These are phyloP conservation scores for Streblospio benedicti DNA, from an alignment of 1,140 invertebrate species.

Conservation along the genomic window DNA sequence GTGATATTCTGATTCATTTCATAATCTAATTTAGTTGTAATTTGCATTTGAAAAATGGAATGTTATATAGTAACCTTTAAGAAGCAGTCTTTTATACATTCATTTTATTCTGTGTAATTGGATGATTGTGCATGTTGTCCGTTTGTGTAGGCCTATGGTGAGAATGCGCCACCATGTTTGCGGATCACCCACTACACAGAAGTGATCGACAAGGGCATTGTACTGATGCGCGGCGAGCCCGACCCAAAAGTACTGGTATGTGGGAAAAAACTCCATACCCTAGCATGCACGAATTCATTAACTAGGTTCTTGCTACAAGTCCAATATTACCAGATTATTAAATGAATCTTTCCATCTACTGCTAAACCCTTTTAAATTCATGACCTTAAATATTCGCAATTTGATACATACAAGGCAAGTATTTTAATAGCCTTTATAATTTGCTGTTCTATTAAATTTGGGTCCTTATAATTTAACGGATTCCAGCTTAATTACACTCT, in stretches of 20 bases:
- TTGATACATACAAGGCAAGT: background rate
- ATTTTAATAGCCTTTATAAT: background rate
- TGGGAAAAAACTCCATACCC: background rate
- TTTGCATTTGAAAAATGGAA: too few species aligned
- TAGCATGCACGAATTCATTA: background rate
- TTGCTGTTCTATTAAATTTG: too few species aligned
- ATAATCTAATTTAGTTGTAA: too few species aligned
- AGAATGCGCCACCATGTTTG: conserved; percentile 81
- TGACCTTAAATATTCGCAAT: background rate
- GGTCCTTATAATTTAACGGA: background rate
- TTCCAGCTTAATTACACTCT: background rate
- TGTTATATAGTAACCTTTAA: too few species aligned
- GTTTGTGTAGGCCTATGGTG: conserved; percentile 63
- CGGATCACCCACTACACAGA: conserved; percentile 72
- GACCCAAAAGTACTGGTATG: conserved; percentile 63
- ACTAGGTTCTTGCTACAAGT: background rate
- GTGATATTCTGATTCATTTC: too few species aligned
- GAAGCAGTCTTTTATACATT: background rate
- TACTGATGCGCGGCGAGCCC: conserved; percentile 76
- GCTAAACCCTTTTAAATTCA: background rate
- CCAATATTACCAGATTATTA: background rate
- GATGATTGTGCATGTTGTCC: conserved; percentile 1
- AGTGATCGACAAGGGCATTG: conserved; percentile 55
- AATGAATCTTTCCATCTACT: background rate
- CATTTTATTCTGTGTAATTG: background rate